Evolutionary conservation across 1,140 invertebrate genomes (phyloP), one percentile per base, ranked within the genome.

Genomic region (Bombus balteatus): DNA sequence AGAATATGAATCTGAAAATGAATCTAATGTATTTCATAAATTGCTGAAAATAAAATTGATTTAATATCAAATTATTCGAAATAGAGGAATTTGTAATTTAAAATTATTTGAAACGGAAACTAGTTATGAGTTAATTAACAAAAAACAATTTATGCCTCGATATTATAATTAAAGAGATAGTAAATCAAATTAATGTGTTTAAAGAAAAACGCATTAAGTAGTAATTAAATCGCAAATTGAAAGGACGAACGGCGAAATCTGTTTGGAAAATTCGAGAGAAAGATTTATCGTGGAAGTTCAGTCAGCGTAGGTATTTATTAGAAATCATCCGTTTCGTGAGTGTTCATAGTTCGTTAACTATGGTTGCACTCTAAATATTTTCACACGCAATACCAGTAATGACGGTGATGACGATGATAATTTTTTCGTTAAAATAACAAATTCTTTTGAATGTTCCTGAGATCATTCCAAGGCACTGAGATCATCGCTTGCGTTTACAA

Each of bases 361-460:
- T 83, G 89, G 93, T 94, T 87, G 87, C 90, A 94, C 83, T 93
- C 92, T 88, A 88, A 81, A 94, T 93, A 90, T 87, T 90, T 84
- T 84, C 80, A 77, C 77, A 86, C 47, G 81, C 81, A 34, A 90
- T 79, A 53, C 37, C 18, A 34, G 70, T 32, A 86, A 89, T 34
- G 43, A 79, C 28, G 28, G 57, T 68, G 68, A 72, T 43, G 32
- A 65, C 39, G 73, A 71, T 37, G 43, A 71, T 87, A 39, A 73
- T 78, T 53, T 47, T 18, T 66, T 68, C 57, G 34, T 70, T 80
- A 70, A 0, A 12, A 15, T 32, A 22, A 53, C 32, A 6, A 3
- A 66, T 68, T 43, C 12, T 32, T 28, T 15, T 22, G 15, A 5
- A 5, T 12, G 32, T 43, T 43, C 53, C 25, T 47, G 25, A 34